phyloP scores from a whole-genome alignment of 2,113 vertebrate species.

The Ptychochromis oligacanthus region DNA sequence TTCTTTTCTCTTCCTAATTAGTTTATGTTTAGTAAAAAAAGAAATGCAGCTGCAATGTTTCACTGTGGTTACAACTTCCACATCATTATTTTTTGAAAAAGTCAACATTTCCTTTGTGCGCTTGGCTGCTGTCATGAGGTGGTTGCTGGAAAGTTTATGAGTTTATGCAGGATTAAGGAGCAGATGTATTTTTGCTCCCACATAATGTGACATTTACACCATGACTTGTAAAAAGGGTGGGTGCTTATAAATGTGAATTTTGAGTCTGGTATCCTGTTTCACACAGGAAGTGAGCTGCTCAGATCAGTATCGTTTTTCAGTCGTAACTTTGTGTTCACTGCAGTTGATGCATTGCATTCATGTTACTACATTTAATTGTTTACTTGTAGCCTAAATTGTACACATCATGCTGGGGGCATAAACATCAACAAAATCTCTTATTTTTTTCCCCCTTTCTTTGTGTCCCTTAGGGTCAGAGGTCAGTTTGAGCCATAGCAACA shows the following conservation, averaged over 20 bases:
- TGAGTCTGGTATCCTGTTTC: slow-evolving; percentile 47
- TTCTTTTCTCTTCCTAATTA: slow-evolving; percentile 3
- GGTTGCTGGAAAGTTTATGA: background rate
- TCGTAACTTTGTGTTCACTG: background rate
- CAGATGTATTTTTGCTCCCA: slow-evolving; percentile 18
- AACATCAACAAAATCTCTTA: background rate
- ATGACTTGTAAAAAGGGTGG: background rate
- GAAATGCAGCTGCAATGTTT: background rate
- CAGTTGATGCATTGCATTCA: background rate
- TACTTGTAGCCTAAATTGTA: background rate
- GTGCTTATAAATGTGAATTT: background rate
- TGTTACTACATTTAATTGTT: background rate
- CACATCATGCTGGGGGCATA: background rate
- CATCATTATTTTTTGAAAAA: background rate
- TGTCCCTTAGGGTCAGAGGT: slow-evolving; percentile 78
- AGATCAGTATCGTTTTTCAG: slow-evolving; percentile 18
- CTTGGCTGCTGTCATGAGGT: background rate
- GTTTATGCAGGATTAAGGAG: background rate
- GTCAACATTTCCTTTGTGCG: background rate
- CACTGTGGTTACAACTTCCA: background rate
- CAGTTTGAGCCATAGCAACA: slow-evolving; percentile 79
- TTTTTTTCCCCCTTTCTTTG: background rate
- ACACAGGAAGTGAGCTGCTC: slow-evolving; percentile 56
- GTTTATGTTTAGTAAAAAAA: background rate
- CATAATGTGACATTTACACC: background rate